Evolutionary conservation across 2,113 vertebrate genomes (phyloP).

Genomic region (Carassius gibelio): DNA sequence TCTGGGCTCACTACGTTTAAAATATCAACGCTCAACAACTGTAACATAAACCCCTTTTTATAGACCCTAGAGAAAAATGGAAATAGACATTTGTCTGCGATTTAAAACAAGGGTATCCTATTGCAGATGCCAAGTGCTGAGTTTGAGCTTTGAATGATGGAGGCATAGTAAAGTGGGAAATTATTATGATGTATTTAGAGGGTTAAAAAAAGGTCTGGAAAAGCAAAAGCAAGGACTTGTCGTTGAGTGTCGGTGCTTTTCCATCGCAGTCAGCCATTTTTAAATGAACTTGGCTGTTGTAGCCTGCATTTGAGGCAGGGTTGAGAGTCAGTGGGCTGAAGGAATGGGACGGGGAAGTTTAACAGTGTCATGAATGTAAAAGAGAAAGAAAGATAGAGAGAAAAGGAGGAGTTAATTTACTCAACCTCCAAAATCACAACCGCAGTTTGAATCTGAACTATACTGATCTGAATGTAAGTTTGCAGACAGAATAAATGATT

Average conservation of each 20-base stretch:
- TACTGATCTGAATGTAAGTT: neutral
- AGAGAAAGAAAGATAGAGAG: neutral
- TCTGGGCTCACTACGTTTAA: neutral
- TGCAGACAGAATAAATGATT: no score
- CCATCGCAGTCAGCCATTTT: slow-evolving; percentile 56
- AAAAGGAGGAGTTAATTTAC: neutral
- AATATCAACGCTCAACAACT: neutral
- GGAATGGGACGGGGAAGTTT: slow-evolving; percentile 11
- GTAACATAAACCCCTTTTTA: neutral
- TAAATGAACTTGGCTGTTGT: slow-evolving; percentile 54
- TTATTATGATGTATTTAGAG: neutral
- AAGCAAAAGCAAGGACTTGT: slow-evolving; percentile 1
- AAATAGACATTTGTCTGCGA: neutral
- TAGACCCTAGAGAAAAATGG: neutral
- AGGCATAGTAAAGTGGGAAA: neutral
- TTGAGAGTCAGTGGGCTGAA: slow-evolving; percentile 31
- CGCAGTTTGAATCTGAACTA: neutral
- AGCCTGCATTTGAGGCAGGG: slow-evolving; percentile 41
- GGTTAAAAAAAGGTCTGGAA: neutral
- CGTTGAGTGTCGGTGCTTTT: slow-evolving; percentile 40
- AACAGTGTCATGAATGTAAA: neutral
- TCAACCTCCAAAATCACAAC: neutral
- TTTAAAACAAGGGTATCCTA: slow-evolving; percentile 1
- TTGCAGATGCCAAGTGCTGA: neutral
- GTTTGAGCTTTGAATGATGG: neutral